Percentiles rank a stretch among this genome's conserved stretches.
Evolutionary conservation across 2,888 invertebrate species (phyloP).

Genomic region (Ceratothoa steindachneri): DNA sequence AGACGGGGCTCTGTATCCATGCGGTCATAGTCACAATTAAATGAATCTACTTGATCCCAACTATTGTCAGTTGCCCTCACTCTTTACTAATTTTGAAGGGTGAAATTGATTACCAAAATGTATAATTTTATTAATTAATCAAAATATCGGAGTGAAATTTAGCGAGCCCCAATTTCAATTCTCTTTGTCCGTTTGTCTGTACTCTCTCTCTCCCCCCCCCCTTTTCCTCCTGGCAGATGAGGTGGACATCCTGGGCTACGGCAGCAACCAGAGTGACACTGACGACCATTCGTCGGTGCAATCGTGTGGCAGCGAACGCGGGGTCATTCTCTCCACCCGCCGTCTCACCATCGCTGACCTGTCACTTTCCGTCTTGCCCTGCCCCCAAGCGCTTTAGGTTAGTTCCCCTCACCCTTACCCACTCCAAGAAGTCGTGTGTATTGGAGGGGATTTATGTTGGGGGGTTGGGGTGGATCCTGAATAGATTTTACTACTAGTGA

Average conservation of each 20-base stretch:
- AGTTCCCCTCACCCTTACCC: not conserved
- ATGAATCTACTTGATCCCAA: no score
- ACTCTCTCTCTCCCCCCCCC: not conserved
- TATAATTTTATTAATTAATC: no score
- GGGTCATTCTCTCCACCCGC: conserved; percentile 66
- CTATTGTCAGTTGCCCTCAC: no score
- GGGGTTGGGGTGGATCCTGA: no score
- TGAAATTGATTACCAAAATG: no score
- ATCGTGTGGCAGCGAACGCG: conserved; percentile 66
- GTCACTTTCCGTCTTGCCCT: not conserved
- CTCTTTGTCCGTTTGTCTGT: not conserved
- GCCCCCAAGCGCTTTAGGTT: conserved; percentile 27
- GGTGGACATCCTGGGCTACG: conserved; percentile 79
- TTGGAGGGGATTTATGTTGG: no score
- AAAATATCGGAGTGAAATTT: no score
- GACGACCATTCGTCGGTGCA: conserved; percentile 76
- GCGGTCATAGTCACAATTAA: no score
- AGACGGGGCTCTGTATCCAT: no score
- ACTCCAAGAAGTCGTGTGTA: not conserved
- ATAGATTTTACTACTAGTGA: no score
- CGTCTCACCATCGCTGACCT: conserved; percentile 57
- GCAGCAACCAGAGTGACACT: conserved; percentile 57
- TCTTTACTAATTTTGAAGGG: no score
- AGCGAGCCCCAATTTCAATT: no score
- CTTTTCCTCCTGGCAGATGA: conserved; percentile 61